Evolutionary conservation across 1,140 invertebrate genomes (phyloP).

Genomic region (Parapsyche elsis): DNA sequence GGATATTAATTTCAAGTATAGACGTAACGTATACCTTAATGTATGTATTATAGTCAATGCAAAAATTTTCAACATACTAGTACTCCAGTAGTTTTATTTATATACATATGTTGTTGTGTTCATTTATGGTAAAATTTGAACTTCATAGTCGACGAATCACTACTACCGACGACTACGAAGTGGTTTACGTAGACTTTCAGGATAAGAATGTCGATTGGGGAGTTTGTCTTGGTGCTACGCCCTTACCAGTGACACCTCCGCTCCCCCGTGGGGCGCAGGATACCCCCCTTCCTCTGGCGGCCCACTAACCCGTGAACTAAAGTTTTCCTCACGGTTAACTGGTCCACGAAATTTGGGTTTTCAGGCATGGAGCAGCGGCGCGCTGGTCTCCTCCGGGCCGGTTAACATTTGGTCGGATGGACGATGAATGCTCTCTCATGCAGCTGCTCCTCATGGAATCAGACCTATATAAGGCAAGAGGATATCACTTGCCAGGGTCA

Average conservation of each 20-base stretch:
- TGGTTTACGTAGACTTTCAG: no score
- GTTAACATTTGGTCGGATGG: slow-evolving; percentile 49
- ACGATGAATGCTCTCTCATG: slow-evolving; percentile 50
- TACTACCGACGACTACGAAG: no score
- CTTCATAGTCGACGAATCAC: no score
- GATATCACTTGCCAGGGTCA: slow-evolving; percentile 43
- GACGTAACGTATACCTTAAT: no score
- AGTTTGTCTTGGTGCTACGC: neutral
- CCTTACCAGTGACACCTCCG: slow-evolving; percentile 1
- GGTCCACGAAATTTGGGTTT: slow-evolving; percentile 56
- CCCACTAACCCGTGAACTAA: slow-evolving; percentile 47
- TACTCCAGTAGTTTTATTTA: no score
- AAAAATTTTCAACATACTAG: no score
- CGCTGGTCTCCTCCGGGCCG: slow-evolving; percentile 38
- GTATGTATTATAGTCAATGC: no score
- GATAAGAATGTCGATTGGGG: no score
- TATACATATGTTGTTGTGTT: no score
- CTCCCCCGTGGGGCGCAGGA: neutral
- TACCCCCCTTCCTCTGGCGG: slow-evolving; percentile 14
- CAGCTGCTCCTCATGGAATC: slow-evolving; percentile 43
- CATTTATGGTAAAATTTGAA: no score
- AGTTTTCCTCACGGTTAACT: slow-evolving; percentile 55
- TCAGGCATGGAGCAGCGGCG: slow-evolving; percentile 38
- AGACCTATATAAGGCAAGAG: slow-evolving; percentile 50
- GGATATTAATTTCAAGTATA: no score